A percentile compares a stretch with the other conserved stretches of the same genome.
Evolutionary conservation across 1,140 invertebrate genomes (phyloP).

Genomic region (Colletes gigas): DNA sequence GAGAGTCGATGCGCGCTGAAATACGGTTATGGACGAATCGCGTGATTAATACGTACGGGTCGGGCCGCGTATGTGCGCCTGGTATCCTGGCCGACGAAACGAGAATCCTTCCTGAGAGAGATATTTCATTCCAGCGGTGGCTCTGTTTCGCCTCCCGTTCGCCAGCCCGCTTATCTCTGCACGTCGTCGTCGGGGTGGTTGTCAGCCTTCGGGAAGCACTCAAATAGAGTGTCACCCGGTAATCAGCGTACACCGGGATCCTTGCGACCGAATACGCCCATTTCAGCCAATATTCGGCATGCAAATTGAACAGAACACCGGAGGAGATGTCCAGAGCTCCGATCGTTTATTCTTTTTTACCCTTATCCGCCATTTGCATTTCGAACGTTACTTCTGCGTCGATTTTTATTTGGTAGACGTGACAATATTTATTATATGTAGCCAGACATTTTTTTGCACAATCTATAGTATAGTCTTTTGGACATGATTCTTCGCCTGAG

Average conservation of each 20-base stretch:
- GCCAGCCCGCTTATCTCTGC: constrained; percentile 66
- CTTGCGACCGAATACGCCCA: constrained; percentile 35
- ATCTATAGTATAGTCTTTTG: too few relatives aligned
- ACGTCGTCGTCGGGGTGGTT: constrained; percentile 46
- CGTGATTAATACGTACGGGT: constrained; percentile 76
- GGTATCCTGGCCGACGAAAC: constrained; percentile 47
- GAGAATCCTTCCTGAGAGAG: constrained; percentile 66
- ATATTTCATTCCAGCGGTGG: constrained; percentile 72
- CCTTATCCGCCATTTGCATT: too few relatives aligned
- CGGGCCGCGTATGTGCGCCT: constrained; percentile 30
- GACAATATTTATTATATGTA: too few relatives aligned
- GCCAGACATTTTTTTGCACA: too few relatives aligned
- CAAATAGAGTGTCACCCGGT: constrained; percentile 35
- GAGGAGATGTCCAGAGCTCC: too few relatives aligned
- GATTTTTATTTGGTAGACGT: too few relatives aligned
- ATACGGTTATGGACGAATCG: constrained; percentile 76
- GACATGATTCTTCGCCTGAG: too few relatives aligned
- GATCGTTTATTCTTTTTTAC: too few relatives aligned
- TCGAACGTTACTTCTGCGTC: too few relatives aligned
- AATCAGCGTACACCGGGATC: constrained; percentile 17
- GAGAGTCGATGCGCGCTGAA: constrained; percentile 57
- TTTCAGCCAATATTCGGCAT: constrained; percentile 26
- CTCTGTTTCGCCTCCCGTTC: constrained; percentile 56
- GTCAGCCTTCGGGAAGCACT: constrained; percentile 50
- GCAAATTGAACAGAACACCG: constrained; percentile 38